Evolutionary conservation across 2,888 invertebrate genomes (phyloP).

Genomic region (Drosophila mayaguana): DNA sequence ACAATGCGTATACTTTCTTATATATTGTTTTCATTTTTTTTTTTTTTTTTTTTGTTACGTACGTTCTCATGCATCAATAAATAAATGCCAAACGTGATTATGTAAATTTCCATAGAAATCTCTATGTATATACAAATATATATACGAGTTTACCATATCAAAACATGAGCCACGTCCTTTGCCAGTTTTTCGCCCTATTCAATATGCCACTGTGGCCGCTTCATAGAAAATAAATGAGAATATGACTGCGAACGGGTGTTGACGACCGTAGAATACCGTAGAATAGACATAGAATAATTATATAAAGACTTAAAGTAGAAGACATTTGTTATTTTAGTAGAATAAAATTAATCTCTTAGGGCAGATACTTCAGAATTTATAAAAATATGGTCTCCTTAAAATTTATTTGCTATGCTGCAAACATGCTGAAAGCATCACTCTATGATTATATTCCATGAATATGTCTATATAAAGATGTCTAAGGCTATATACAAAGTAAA

Average conservation of each 20-base stretch:
- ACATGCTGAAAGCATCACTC: too few species aligned
- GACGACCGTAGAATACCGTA: not conserved
- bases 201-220: conserved; percentile 12
- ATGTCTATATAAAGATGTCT: too few species aligned
- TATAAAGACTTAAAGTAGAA: too few species aligned
- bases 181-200: conserved; percentile 13
- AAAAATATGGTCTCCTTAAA: not conserved
- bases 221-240: conserved; percentile 15
- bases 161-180: conserved; percentile 19
- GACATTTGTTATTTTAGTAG: too few species aligned
- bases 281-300: too few species aligned
- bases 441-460: too few species aligned
- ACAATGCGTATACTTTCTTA: conserved; percentile 24
- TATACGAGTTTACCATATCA: conserved; percentile 27
- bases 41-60: conserved; percentile 18
- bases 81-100: conserved; percentile 80
- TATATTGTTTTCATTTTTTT: conserved; percentile 35
- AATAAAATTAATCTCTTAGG: too few species aligned
- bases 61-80: conserved; percentile 71
- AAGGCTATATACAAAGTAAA: too few species aligned
- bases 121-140: conserved; percentile 36
- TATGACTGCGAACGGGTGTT: not conserved
- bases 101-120: conserved; percentile 76
- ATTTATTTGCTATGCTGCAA: too few species aligned
- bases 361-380: too few species aligned